phyloP scores from a whole-genome alignment of 1,140 invertebrate genomes.

The Rhopalosiphum maidis region DNA sequence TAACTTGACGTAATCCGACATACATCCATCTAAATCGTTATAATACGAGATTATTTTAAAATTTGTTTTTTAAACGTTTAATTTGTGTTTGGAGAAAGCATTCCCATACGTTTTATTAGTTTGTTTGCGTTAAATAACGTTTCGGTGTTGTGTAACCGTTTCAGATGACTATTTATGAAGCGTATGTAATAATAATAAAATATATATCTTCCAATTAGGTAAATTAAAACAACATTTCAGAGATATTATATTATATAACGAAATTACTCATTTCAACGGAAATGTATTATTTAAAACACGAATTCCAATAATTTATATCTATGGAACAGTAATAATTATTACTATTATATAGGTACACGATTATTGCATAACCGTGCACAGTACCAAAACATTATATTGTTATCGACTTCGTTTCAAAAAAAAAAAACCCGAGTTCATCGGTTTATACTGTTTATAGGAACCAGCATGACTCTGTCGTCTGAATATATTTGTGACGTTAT shows the following conservation, averaged over 20 bases:
- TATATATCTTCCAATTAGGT: neutral
- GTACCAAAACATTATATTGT: neutral
- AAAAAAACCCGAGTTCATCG: neutral
- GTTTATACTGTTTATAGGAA: neutral
- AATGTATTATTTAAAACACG: neutral
- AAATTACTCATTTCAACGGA: neutral
- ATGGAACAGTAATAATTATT: neutral
- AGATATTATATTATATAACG: neutral
- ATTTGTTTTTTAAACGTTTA: neutral
- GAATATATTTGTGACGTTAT: neutral
- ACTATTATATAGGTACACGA: neutral
- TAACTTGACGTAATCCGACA: neutral
- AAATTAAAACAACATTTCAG: neutral
- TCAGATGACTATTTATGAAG: neutral
- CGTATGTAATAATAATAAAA: neutral
- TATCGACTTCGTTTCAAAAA: neutral
- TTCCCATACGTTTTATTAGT: neutral
- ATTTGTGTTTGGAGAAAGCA: conserved; percentile 6
- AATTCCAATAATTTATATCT: neutral
- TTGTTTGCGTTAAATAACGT: neutral
- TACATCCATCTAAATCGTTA: neutral
- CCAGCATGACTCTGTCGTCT: neutral
- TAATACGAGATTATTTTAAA: neutral
- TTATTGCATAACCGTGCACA: neutral
- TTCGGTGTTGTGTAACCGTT: neutral